Conservation (phyloP, 2,888 invertebrate genomes). For the Cephus sareptanus region DNA sequence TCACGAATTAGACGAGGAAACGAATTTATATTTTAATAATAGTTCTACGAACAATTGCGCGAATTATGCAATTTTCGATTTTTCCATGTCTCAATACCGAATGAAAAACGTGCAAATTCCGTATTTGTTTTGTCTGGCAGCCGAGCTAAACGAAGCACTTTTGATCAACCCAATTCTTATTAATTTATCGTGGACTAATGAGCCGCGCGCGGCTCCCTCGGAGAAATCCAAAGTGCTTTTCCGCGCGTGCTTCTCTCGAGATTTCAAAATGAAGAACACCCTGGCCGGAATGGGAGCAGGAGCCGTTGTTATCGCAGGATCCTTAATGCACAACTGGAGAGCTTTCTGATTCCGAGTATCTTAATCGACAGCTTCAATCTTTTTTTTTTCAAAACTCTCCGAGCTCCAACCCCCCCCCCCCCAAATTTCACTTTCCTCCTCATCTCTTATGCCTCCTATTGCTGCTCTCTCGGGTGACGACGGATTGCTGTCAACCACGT, state of each 20-base stretch:
- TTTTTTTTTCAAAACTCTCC: conserved; percentile 7
- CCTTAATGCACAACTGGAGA: no score
- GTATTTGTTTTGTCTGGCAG: neutral
- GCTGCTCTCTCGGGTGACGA: neutral
- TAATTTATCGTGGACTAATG: conserved; percentile 39
- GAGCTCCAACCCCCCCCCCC: conserved; percentile 20
- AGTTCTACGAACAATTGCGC: neutral
- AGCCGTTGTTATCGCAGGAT: neutral
- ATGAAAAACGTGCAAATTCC: neutral
- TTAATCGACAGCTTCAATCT: conserved; percentile 12
- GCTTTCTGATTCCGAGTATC: no score
- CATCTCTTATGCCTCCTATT: conserved; percentile 10
- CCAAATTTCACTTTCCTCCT: conserved; percentile 8
- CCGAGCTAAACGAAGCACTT: conserved; percentile 18
- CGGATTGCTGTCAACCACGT: no score
- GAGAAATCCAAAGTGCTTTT: no score
- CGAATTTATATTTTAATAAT: neutral
- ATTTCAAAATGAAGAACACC: conserved; percentile 22
- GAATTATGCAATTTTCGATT: neutral
- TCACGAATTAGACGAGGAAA: neutral
- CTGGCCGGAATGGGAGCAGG: neutral
- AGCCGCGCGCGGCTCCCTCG: conserved; percentile 15
- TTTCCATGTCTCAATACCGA: neutral
- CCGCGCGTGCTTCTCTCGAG: no score
- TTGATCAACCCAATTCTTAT: conserved; percentile 22